Base-by-base conservation (phyloP, 2,888 invertebrate species). In the Drosophila merina region DNA sequence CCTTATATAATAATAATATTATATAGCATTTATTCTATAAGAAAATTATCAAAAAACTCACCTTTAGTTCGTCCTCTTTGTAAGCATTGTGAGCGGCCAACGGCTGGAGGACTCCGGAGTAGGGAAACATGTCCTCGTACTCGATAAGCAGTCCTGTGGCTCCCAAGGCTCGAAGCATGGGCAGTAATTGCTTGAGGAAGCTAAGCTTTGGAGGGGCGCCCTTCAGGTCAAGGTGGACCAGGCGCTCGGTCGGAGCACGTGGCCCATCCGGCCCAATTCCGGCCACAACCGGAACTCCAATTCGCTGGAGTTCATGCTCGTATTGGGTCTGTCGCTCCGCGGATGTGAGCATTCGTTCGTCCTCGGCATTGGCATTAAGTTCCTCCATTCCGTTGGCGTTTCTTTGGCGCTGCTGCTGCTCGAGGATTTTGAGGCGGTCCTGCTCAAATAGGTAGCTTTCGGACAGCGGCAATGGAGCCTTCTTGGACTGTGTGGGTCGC, bases 61-160 rank as follows among this genome's bases (percentile, higher is more conserved):
- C 91, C 83, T 88, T 89, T 9, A 91, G 72, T 58, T 91, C 92
- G 8, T 85, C 89, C 33, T 83, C 75, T 57, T 88, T 89, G 75
- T 91, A 91, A 8, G 95, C 94, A 91, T 93, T 94, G 81, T 92
- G 92, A 0, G 93, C 94, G 59, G 92, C 91, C 64, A 93, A 92
- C 70, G 89, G 91, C 84, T 93, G 92, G 38, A 96, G 89, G 1
- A 89, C 84, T 0, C 94, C 95, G 50, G 91, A 92, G 91, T 94
- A 96, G 0, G 96, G 96, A 91, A 96, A 96, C 94, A 95, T 96
- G 86, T 96, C 96, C 91, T 96, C 96, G 93, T 96, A 96, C 90
- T 96, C 96, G 75, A 95, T 90, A 20, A 95, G 88, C 50, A 96
- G 90, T 0, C 96, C 96, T 5, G 96, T 96, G 7, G 95, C 96